These are phyloP conservation scores for Maccullochella peelii DNA, from an alignment of 2,113 vertebrate genomes.

Conservation along the genomic window DNA sequence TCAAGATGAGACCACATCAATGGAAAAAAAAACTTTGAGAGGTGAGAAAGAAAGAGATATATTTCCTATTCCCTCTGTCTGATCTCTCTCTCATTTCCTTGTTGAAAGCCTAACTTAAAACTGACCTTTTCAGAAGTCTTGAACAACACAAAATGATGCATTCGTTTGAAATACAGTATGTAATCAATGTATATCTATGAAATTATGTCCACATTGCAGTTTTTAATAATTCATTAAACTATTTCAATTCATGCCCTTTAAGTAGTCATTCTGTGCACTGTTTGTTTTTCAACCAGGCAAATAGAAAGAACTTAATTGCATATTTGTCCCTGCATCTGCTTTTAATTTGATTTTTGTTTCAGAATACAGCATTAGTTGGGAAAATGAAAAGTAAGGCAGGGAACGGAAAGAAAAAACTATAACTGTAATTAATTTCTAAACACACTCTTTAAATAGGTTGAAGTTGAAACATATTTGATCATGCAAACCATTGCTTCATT, in stretches of 20 bases:
- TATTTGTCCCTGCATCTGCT: background rate
- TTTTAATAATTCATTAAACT: background rate
- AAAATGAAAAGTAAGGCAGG: background rate
- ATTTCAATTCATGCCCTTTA: background rate
- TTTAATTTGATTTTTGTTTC: background rate
- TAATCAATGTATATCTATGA: background rate
- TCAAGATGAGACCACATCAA: constrained; percentile 16
- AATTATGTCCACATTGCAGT: no score
- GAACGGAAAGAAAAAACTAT: background rate
- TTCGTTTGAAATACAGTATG: background rate
- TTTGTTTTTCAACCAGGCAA: constrained; percentile 8
- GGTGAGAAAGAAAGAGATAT: constrained; percentile 5
- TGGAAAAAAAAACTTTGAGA: background rate
- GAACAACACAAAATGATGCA: background rate
- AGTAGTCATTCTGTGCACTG: background rate
- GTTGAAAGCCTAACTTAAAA: background rate
- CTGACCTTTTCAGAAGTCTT: background rate
- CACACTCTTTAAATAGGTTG: background rate
- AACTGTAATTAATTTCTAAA: background rate
- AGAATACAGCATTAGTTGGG: background rate
- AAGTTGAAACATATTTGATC: background rate
- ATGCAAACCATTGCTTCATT: constrained; percentile 3
- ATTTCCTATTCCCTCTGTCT: background rate
- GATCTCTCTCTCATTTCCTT: background rate
- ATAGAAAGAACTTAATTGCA: background rate